A percentile compares a stretch with the other conserved stretches of the same genome.
phyloP scores from a whole-genome alignment of 2,888 invertebrate genomes.

The Xestia sexstrigata region DNA sequence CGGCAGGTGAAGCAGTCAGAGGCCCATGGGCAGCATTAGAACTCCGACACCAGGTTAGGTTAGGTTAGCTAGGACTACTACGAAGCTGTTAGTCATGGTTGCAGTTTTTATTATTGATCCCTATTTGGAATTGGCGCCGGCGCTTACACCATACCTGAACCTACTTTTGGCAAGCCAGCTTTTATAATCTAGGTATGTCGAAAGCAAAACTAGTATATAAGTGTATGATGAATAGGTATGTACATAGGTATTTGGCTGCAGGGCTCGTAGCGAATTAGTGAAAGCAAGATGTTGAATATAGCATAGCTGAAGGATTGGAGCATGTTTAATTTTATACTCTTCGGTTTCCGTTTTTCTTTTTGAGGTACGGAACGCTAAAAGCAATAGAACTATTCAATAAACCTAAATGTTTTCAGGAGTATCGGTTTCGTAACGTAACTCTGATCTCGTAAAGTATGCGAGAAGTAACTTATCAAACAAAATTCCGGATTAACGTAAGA shows the following conservation, averaged over 20 bases:
- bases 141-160: background rate
- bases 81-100: background rate
- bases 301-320: too few relatives aligned
- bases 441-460: too few relatives aligned
- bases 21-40: too few relatives aligned
- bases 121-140: conserved; percentile 12
- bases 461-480: conserved; percentile 17
- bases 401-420: background rate
- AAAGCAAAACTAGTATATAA: conserved; percentile 10
- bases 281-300: conserved; percentile 47
- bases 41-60: too few relatives aligned
- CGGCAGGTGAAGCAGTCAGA: too few relatives aligned
- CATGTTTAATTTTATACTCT: too few relatives aligned
- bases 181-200: conserved; percentile 22
- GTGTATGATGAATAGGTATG: background rate
- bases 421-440: background rate
- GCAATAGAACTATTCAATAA: background rate
- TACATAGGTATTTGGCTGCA: conserved; percentile 26
- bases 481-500: background rate
- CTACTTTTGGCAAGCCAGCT: conserved; percentile 5
- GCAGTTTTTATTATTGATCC: background rate
- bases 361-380: too few relatives aligned
- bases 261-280: conserved; percentile 45
- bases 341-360: too few relatives aligned
- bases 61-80: background rate